Evolutionary conservation across 2,888 invertebrate species (phyloP).

Genomic region (Ornithoptera alexandrae): DNA sequence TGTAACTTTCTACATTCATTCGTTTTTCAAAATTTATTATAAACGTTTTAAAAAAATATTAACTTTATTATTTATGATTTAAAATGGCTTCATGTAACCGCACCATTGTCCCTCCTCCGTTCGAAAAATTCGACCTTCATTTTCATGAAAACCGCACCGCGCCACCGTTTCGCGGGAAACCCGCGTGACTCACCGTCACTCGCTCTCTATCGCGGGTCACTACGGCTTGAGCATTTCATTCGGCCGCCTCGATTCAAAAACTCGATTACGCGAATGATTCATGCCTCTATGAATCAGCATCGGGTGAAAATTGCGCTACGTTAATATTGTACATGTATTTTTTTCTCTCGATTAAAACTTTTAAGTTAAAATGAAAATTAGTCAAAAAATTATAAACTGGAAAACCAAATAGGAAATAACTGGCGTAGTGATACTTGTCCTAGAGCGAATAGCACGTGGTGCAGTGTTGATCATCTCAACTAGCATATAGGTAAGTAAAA

Average conservation of each 20-base stretch:
- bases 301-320: slow-evolving; percentile 55
- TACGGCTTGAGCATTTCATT: slow-evolving; percentile 73
- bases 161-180: slow-evolving; percentile 73
- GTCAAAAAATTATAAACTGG: background rate
- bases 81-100: slow-evolving; percentile 1
- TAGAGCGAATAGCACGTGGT: too few species aligned
- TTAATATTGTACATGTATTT: background rate
- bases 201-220: slow-evolving; percentile 72
- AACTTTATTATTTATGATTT: background rate
- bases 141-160: slow-evolving; percentile 72
- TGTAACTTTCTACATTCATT: too few species aligned
- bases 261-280: slow-evolving; percentile 77
- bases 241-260: slow-evolving; percentile 76
- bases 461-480: too few species aligned
- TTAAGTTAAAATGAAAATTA: background rate
- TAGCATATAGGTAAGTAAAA: too few species aligned
- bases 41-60: background rate
- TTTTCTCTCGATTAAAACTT: background rate
- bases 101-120: background rate
- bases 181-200: slow-evolving; percentile 71
- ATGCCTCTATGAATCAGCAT: slow-evolving; percentile 71
- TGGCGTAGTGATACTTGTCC: slow-evolving; percentile 37
- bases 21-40: too few species aligned
- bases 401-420: slow-evolving; percentile 35
- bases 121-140: slow-evolving; percentile 57